Conservation (phyloP, 2,888 invertebrate species). For the Caenorhabditis sulstoni region DNA sequence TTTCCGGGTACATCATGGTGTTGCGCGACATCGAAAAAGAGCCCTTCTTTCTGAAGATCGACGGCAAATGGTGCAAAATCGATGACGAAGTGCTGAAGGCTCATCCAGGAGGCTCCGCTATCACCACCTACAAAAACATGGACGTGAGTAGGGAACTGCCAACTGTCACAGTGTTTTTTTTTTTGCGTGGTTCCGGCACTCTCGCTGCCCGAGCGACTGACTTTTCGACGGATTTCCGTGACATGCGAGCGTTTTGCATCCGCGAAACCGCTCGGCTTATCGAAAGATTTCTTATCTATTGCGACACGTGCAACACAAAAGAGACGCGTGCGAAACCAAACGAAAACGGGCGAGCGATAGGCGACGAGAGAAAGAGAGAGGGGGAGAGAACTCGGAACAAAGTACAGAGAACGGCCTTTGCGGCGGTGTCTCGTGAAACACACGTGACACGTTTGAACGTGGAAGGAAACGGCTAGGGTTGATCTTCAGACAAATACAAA, state of each 20-base stretch:
- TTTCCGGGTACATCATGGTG: constrained; percentile 68
- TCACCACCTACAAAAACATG: constrained; percentile 77
- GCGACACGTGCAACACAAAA: too few species aligned
- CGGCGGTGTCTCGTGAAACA: not conserved
- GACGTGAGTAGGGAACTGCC: constrained; percentile 61
- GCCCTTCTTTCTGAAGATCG: constrained; percentile 76
- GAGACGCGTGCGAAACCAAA: not conserved
- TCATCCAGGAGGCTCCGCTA: constrained; percentile 78
- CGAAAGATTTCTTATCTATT: too few species aligned
- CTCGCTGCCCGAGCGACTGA: too few species aligned
- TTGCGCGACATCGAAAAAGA: constrained; percentile 73
- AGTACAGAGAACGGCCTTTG: constrained; percentile 23
- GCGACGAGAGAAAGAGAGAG: constrained; percentile 10
- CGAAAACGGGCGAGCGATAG: constrained; percentile 14
- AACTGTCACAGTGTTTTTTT: not conserved
- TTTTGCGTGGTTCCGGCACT: too few species aligned
- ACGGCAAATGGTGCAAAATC: constrained; percentile 77
- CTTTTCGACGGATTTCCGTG: too few species aligned
- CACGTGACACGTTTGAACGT: constrained; percentile 5
- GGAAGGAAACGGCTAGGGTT: not conserved
- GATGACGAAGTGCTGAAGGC: constrained; percentile 71
- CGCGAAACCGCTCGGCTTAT: too few species aligned
- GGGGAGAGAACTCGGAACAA: constrained; percentile 11
- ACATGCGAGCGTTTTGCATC: too few species aligned
- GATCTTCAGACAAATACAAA: too few species aligned